phyloP scores from a whole-genome alignment of 2,888 invertebrate species.

The Pristionchus exspectatus region DNA sequence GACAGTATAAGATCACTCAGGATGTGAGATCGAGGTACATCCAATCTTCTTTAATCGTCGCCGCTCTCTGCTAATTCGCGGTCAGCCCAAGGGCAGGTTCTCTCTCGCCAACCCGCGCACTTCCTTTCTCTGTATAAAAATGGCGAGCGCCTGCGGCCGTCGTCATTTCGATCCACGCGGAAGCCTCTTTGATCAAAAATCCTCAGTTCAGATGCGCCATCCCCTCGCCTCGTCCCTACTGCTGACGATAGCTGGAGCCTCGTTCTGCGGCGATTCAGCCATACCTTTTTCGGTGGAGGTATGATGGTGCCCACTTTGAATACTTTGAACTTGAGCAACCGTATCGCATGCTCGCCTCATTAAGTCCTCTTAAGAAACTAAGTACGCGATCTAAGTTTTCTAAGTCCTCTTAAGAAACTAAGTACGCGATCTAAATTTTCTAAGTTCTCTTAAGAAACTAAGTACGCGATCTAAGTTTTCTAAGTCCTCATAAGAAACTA shows the following conservation, averaged over 20 bases:
- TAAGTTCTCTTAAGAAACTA: too few relatives aligned
- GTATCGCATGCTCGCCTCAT: too few relatives aligned
- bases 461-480: too few relatives aligned
- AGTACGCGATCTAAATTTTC: too few relatives aligned
- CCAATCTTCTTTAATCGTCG: not conserved
- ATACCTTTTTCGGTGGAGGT: conserved; percentile 72
- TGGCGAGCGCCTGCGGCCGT: not conserved
- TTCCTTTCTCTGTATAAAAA: not conserved
- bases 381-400: too few relatives aligned
- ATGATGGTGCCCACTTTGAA: not conserved
- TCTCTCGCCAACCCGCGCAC: not conserved
- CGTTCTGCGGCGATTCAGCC: conserved; percentile 67
- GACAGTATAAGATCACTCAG: not conserved
- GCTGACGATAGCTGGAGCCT: conserved; percentile 53
- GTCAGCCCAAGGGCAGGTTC: not conserved
- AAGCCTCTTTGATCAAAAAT: not conserved
- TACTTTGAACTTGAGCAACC: not conserved
- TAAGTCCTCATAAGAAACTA: too few relatives aligned
- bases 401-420: too few relatives aligned
- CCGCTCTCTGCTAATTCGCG: not conserved
- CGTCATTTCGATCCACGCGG: not conserved
- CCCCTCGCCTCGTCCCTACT: not conserved
- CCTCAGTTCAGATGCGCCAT: not conserved
- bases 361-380: too few relatives aligned
- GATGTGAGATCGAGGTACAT: not conserved